Conservation (phyloP, 2,888 invertebrate species). For the Capitulum mitella region DNA sequence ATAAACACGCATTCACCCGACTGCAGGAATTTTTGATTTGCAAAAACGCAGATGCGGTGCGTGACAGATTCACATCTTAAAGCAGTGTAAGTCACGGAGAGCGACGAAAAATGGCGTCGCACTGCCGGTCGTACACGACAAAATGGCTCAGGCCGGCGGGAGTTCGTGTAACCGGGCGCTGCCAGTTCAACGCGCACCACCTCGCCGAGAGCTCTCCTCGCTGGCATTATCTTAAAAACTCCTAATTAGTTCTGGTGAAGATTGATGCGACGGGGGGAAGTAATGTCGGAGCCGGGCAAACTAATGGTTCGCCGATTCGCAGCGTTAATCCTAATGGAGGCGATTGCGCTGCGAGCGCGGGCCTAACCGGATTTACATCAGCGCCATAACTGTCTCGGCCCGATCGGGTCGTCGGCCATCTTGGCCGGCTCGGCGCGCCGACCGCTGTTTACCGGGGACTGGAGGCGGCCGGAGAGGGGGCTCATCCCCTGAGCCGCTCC, state of each 20-base stretch:
- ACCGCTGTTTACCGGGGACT: too few relatives aligned
- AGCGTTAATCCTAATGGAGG: not conserved
- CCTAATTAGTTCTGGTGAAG: not conserved
- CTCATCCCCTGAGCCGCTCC: not conserved
- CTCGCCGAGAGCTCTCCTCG: not conserved
- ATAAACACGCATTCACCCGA: too few relatives aligned
- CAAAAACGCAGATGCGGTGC: too few relatives aligned
- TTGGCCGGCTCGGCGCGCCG: too few relatives aligned
- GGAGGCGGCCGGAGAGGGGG: not conserved
- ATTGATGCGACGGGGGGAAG: not conserved
- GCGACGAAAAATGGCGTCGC: too few relatives aligned
- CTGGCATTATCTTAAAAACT: not conserved
- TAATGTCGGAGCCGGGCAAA: not conserved
- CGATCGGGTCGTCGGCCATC: too few relatives aligned
- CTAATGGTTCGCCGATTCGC: not conserved
- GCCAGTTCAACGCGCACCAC: not conserved
- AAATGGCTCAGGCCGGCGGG: too few relatives aligned
- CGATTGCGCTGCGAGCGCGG: not conserved
- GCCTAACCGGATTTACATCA: not conserved
- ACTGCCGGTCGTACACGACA: too few relatives aligned
- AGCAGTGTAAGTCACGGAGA: too few relatives aligned
- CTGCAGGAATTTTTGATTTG: too few relatives aligned
- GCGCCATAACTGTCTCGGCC: not conserved
- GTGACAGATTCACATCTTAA: too few relatives aligned
- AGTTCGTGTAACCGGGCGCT: too few relatives aligned